Conservation (phyloP, 2,797 vertebrate species). For the Acanthurus tractus region DNA sequence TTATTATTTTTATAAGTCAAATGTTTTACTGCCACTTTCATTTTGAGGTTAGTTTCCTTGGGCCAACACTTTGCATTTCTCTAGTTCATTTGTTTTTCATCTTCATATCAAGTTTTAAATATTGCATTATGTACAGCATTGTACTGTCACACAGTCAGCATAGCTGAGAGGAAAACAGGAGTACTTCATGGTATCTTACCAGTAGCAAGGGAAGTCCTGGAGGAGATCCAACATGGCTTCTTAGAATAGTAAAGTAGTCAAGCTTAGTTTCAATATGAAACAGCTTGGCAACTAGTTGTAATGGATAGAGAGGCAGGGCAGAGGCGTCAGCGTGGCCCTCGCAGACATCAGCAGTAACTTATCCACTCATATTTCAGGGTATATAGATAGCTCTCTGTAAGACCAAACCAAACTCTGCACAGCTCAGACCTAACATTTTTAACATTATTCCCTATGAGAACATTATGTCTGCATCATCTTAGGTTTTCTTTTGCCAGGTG, state of each 20-base stretch:
- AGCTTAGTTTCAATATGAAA: constrained; percentile 41
- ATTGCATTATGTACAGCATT: not conserved
- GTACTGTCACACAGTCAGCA: not conserved
- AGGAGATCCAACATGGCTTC: constrained; percentile 18
- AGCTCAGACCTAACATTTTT: constrained; percentile 36
- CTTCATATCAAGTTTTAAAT: not conserved
- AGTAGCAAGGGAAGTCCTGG: constrained; percentile 10
- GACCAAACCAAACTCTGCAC: constrained; percentile 38
- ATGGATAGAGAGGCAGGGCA: constrained; percentile 33
- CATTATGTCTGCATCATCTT: not conserved
- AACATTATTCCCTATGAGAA: constrained; percentile 30
- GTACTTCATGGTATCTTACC: constrained; percentile 14
- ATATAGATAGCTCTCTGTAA: constrained; percentile 80
- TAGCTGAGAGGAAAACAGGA: constrained; percentile 5
- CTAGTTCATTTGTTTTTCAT: not conserved
- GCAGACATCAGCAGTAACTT: constrained; percentile 70
- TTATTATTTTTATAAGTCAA: constrained; percentile 13
- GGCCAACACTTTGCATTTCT: constrained; percentile 2
- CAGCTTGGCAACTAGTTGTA: constrained; percentile 36
- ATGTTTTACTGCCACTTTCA: constrained; percentile 23
- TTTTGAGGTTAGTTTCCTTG: not conserved
- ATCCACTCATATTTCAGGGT: constrained; percentile 85
- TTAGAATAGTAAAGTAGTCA: constrained; percentile 17
- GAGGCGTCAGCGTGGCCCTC: constrained; percentile 72
- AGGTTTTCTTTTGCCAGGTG: not conserved